Base-by-base conservation (phyloP, 2,797 vertebrate genomes). In the Lophotriccus pileatus region DNA sequence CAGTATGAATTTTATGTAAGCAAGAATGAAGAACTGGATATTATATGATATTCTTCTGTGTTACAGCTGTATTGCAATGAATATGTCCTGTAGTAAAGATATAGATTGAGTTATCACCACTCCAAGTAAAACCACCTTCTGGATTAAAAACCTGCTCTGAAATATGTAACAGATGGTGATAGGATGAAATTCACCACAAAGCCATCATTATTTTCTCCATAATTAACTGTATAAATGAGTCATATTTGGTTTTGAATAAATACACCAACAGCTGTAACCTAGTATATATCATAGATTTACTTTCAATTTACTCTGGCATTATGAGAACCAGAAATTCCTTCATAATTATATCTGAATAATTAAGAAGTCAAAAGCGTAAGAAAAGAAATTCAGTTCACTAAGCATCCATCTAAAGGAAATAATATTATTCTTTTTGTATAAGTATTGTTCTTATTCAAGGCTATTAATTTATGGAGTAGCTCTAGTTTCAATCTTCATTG, bases 121-220 rank as follows among this genome's bases (percentile, higher is more conserved):
- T 68, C 19, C 10, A 34, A 58, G 34, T 70, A 64, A 94, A 89
- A 70, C 47, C 37, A 67, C 49, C 52, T 87, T 90, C 75, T 92
- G 76, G 36, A 93, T 81, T 90, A 75, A 89, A 95, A 96, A 91
- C 10, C 28, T 91, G 76, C 25, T 88, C 28, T 59, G 9, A 81
- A 83, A 72, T 81, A 79, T 28, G 12, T 25, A 94, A 49, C 93
- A 94, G 90, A 92, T 94, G 87, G 62, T 27, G 18, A 81, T 44
- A 86, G 9, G n/a, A 75, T 37, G 21, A 92, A 91, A 87, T 81
- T 73, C 8, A 39, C 15, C 36, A 12, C 13, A 64, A 87, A 92
- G 89, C 3, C 16, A 55, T 50, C 4, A 72, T 78, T 84, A 62
- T 75, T 92, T 92, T 78, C 39, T 89, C 4, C 55, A 72, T 83